Conservation (phyloP, 2,888 invertebrate species). For the Amiota minor region DNA sequence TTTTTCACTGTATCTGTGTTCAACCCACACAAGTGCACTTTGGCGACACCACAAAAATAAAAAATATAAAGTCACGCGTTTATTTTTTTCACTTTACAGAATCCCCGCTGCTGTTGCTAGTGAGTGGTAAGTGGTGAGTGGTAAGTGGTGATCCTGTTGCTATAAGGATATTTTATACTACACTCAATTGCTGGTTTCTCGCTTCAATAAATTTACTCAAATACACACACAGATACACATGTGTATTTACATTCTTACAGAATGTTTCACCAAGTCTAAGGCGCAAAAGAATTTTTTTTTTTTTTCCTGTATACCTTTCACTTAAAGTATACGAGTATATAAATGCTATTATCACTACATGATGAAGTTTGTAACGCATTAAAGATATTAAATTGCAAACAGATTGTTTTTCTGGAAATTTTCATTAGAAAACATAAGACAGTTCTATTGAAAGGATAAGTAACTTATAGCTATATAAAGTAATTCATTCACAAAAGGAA, state of each 20-base stretch:
- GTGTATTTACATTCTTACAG: background rate
- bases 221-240: slow-evolving; percentile 2
- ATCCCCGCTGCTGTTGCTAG: background rate
- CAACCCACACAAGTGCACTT: slow-evolving; percentile 50
- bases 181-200: slow-evolving; percentile 70
- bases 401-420: slow-evolving; percentile 25
- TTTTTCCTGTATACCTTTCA: background rate
- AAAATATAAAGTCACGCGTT: slow-evolving; percentile 47
- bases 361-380: background rate
- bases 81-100: slow-evolving; percentile 32
- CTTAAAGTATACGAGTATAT: too few relatives aligned
- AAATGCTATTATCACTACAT: too few relatives aligned
- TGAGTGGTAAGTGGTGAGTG: slow-evolving; percentile 17
- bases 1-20: slow-evolving; percentile 9
- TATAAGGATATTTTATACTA: slow-evolving; percentile 54
- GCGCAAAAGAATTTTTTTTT: background rate
- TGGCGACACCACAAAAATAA: slow-evolving; percentile 51
- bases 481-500: too few relatives aligned
- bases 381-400: background rate
- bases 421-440: too few relatives aligned
- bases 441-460: too few relatives aligned
- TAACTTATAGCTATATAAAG: too few relatives aligned
- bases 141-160: slow-evolving; percentile 26
- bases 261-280: background rate
- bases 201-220: slow-evolving; percentile 61